Percentiles rank a stretch among this genome's conserved stretches.
Evolutionary conservation across 2,888 invertebrate species (phyloP).

Genomic region (Tipula lateralis): DNA sequence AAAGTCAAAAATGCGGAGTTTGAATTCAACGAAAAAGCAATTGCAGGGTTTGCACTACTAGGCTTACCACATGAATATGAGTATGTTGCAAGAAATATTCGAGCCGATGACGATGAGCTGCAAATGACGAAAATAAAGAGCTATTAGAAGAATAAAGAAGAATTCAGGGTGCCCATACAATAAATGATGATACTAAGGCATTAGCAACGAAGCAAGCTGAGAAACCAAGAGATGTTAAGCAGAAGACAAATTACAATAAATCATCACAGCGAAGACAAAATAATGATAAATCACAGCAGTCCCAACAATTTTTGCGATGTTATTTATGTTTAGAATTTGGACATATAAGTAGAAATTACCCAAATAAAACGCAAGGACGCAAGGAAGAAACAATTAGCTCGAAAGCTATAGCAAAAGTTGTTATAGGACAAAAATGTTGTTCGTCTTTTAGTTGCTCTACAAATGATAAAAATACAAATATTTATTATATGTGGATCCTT

Average conservation of each 20-base stretch:
- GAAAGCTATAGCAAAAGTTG: not conserved
- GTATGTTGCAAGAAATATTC: not conserved
- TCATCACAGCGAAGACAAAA: too few species aligned
- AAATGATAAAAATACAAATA: too few species aligned
- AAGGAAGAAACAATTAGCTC: not conserved
- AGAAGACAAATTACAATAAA: not conserved
- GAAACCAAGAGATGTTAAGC: too few species aligned
- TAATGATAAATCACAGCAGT: too few species aligned
- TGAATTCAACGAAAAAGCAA: too few species aligned
- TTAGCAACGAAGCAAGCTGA: not conserved
- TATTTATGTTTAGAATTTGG: not conserved
- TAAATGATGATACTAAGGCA: too few species aligned
- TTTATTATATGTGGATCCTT: too few species aligned
- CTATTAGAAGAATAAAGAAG: too few species aligned
- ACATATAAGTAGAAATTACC: not conserved
- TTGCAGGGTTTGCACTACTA: not conserved
- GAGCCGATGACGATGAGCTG: not conserved
- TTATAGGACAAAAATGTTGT: not conserved
- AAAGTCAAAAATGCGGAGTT: not conserved
- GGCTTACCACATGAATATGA: not conserved
- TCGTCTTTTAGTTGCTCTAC: too few species aligned
- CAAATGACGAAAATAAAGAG: not conserved
- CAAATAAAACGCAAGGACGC: not conserved
- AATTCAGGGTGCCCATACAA: too few species aligned
- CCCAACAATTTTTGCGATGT: too few species aligned